Conservation (phyloP, 2,113 vertebrate species). For the Neomonachus schauinslandi region DNA sequence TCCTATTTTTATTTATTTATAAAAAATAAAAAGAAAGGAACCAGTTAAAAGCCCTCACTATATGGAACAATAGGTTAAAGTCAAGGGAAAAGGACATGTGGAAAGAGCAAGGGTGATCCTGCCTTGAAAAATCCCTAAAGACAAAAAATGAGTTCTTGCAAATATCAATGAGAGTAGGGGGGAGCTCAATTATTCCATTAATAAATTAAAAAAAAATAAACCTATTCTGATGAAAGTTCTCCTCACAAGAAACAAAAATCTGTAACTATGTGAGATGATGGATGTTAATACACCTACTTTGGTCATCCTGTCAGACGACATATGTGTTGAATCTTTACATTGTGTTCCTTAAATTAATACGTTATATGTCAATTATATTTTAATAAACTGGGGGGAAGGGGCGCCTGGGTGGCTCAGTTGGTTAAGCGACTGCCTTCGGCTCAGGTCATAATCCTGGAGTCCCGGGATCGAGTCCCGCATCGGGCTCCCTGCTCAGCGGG, state of each 20-base stretch:
- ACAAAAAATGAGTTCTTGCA: neutral
- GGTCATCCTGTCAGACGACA: neutral
- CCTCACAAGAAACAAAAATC: neutral
- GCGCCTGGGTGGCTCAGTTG: too few species aligned
- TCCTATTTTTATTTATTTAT: too few species aligned
- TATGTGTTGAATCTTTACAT: neutral
- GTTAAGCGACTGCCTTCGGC: too few species aligned
- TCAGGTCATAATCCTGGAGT: too few species aligned
- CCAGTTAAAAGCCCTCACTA: neutral
- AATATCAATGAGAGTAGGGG: neutral
- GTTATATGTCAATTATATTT: neutral
- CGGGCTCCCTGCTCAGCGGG: too few species aligned
- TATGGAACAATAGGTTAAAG: neutral
- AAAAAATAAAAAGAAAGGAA: too few species aligned
- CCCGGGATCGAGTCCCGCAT: too few species aligned
- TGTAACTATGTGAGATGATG: neutral
- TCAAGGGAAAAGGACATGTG: neutral
- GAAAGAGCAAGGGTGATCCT: neutral
- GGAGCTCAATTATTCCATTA: neutral
- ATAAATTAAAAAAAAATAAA: neutral
- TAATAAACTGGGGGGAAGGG: neutral
- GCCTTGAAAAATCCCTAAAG: neutral
- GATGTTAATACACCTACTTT: neutral
- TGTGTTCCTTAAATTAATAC: neutral
- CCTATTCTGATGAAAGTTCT: neutral